Percentiles rank a stretch among this genome's conserved stretches.
Conservation (phyloP, 1,140 invertebrate species). For the Cydia fagiglandana region DNA sequence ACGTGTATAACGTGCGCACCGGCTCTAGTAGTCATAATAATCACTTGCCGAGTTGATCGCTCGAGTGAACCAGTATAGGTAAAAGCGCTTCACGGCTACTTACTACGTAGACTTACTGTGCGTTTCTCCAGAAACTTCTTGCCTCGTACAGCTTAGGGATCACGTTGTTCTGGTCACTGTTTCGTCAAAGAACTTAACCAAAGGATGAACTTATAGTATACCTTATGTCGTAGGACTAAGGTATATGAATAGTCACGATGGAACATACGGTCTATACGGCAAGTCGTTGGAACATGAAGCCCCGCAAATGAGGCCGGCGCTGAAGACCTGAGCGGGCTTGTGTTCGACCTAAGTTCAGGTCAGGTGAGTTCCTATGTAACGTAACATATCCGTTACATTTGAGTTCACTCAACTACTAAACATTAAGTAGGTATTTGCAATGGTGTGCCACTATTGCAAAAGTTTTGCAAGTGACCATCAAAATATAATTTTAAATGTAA, state of each 20-base stretch:
- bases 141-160: not conserved
- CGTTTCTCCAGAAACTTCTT: too few relatives aligned
- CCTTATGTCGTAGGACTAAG: too few relatives aligned
- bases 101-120: too few relatives aligned
- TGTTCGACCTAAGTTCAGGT: conserved; percentile 15
- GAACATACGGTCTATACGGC: not conserved
- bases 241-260: too few relatives aligned
- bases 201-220: not conserved
- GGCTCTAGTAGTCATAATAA: not conserved
- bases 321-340: conserved; percentile 30
- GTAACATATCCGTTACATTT: not conserved
- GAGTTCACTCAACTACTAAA: not conserved
- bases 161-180: not conserved
- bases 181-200: not conserved
- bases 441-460: too few relatives aligned
- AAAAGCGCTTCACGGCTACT: too few relatives aligned
- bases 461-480: too few relatives aligned
- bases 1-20: conserved; percentile 6
- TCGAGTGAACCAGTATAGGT: not conserved
- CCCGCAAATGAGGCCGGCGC: conserved; percentile 53
- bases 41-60: not conserved
- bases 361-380: not conserved
- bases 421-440: not conserved
- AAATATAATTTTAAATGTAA: too few relatives aligned
- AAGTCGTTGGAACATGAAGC: conserved; percentile 45